Base-by-base conservation (phyloP, 2,113 vertebrate species). In the Cyrtonyx montezumae region DNA sequence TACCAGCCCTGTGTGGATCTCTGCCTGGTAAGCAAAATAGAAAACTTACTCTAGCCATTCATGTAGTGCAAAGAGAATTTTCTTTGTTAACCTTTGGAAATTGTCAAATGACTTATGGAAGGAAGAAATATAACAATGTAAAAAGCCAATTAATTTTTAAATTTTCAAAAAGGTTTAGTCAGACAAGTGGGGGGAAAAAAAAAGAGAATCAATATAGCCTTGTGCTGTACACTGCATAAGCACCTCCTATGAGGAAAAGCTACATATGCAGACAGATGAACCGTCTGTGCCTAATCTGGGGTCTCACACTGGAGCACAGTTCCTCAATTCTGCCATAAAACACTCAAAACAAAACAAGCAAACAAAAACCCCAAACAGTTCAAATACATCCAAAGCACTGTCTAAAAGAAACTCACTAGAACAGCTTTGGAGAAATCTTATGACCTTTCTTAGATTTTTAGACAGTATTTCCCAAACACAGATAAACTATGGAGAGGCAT, bases 391-490 rank as follows among this genome's bases (percentile, higher is more conserved):
- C 21, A 84, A 43, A 84, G 17, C 2, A 71, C 45, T 56, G 89
- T 70, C 67, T n/a, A 32, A 69, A 82, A 79, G 25, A 43, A 75
- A 68, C 16, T 68, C 21, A 69, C 15, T 23, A 55, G 22, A 86
- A 21, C 26, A 84, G 66, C 12, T 91, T 87, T 67, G 70, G 16
- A 83, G 34, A 88, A 95, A 49, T 65, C 69, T 91, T 68, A 78
- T 40, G 84, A 95, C 91, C 76, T 84, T 90, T 77, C 59, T 76
- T 82, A 67, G 58, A 91, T 91, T 90, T 91, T 91, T 84, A 90
- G 83, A 79, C 14, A 96, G 73, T 89, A 94, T 96, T 94, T 95
- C 81, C 77, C 70, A 93, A 95, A 95, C 90, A 95, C 37, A 95
- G 70, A 88, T 92, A 91, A 93, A 94, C 89, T 94, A 94, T 48